Base-by-base conservation (phyloP, 1,140 invertebrate species). In the Amphibalanus amphitrite region DNA sequence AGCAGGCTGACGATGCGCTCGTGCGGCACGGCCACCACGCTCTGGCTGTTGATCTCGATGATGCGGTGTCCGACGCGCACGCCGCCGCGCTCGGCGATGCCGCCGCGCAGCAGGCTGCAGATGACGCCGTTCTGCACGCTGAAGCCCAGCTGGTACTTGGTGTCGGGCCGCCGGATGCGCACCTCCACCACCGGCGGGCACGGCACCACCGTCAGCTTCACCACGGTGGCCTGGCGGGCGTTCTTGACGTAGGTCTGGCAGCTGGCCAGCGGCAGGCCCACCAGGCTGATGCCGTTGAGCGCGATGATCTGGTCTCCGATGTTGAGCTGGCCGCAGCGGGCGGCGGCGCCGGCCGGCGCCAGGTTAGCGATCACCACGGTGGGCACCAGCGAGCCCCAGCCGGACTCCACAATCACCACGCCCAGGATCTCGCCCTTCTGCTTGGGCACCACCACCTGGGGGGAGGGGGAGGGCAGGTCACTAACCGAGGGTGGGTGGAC, bases 101-200 rank as follows among this genome's bases (percentile, higher is more conserved):
- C 97, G 47, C 97, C 97, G 76, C 97, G 86, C 70, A 99, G 83
- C 77, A 98, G 84, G 83, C 95, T 97, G 82, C 96, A 99, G 78
- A 99, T 99, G 80, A 99, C 96, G 78, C 97, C 97, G 82, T 99
- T 99, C 83, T 99, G 97, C 76, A 99, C 97, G 85, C 95, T 98
- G 82, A 99, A 99, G 38, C 97, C 97, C 72, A 99, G 85, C 81
- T 99, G 97, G 83, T 98, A 99, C 82, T 99, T 98, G 29, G 96
- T 97, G 81, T 99, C 95, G 0, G 97, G 97, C 79, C 97, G 83
- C 82, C 98, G 97, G 75, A 99, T 99, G 82, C 97, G 93, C 33
- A 99, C 97, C 83, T 99, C 97, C 69, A 99, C 97, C n/a, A 99
- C 97, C 29, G 97, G 97, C 67, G 97, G 92, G 84, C 97, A 99